Evolutionary conservation across 2,888 invertebrate genomes (phyloP).

Genomic region (Lithosia quadra): DNA sequence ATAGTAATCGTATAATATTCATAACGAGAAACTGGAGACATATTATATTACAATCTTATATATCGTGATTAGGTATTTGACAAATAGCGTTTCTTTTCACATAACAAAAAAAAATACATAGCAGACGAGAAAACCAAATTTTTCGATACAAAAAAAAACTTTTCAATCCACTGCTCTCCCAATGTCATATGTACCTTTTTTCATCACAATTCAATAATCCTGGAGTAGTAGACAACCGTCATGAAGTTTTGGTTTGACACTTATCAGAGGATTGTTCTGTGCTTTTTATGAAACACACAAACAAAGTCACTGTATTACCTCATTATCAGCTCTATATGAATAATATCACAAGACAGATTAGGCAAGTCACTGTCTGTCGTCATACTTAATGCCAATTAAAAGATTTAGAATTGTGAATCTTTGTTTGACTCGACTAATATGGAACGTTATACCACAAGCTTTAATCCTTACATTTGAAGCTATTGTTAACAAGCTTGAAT

Average conservation of each 20-base stretch:
- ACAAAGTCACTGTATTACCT: not conserved
- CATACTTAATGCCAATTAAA: constrained; percentile 87
- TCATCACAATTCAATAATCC: not conserved
- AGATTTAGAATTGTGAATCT: constrained; percentile 84
- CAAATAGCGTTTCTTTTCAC: too few species aligned
- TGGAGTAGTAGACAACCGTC: not conserved
- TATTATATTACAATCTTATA: too few species aligned
- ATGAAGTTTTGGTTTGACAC: not conserved
- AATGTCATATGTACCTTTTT: not conserved
- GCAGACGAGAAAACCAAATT: not conserved
- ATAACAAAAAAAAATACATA: not conserved
- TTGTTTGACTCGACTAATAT: constrained; percentile 83
- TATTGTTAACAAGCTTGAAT: constrained; percentile 37
- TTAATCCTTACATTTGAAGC: constrained; percentile 41
- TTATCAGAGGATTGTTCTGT: not conserved
- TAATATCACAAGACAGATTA: constrained; percentile 76
- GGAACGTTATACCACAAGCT: constrained; percentile 66
- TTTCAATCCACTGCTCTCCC: not conserved
- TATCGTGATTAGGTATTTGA: too few species aligned
- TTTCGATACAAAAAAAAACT: not conserved
- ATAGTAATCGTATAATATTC: too few species aligned
- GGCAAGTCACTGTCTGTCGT: constrained; percentile 85
- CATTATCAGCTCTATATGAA: constrained; percentile 64
- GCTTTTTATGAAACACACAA: not conserved
- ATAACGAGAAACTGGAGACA: too few species aligned